Percentiles rank a stretch among this genome's conserved stretches.
Conservation (phyloP, 2,113 vertebrate species). For the Planiliza haematocheilus region DNA sequence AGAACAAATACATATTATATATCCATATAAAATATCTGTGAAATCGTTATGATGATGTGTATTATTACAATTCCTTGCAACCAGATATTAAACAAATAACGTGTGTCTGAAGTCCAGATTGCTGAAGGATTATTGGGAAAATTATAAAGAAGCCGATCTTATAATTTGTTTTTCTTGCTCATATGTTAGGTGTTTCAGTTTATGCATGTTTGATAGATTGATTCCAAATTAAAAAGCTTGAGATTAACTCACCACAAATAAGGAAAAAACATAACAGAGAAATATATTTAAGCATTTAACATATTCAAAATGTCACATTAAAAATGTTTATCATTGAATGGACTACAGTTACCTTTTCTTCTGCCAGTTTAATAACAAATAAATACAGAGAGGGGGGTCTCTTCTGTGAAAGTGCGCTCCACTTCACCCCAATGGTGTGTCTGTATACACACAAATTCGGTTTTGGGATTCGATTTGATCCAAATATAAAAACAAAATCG, state of each 20-base stretch:
- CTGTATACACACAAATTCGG: constrained; percentile 80
- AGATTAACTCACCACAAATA: constrained; percentile 69
- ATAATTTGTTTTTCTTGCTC: constrained; percentile 13
- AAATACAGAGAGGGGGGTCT: constrained; percentile 82
- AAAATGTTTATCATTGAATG: constrained; percentile 77
- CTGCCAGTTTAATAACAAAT: constrained; percentile 86
- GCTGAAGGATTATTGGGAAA: not conserved
- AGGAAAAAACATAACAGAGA: constrained; percentile 51
- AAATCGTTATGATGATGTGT: not conserved
- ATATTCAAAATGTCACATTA: constrained; percentile 65
- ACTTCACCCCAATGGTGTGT: constrained; percentile 81
- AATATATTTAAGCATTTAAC: constrained; percentile 71
- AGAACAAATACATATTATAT: constrained; percentile 45
- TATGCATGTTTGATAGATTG: constrained; percentile 36
- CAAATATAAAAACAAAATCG: constrained; percentile 82
- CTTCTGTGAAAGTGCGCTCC: constrained; percentile 83
- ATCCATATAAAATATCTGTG: constrained; percentile 4
- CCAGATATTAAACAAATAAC: constrained; percentile 1
- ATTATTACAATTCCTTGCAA: constrained; percentile 1
- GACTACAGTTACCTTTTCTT: constrained; percentile 86
- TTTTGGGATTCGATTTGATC: constrained; percentile 81
- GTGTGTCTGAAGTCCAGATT: not conserved
- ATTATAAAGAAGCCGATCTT: constrained; percentile 21
- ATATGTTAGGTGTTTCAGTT: constrained; percentile 34
- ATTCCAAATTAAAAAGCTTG: constrained; percentile 40